Evolutionary conservation across 2,797 vertebrate genomes (phyloP), one percentile per base, ranked within the genome.

Genomic region (Acanthornis magna): DNA sequence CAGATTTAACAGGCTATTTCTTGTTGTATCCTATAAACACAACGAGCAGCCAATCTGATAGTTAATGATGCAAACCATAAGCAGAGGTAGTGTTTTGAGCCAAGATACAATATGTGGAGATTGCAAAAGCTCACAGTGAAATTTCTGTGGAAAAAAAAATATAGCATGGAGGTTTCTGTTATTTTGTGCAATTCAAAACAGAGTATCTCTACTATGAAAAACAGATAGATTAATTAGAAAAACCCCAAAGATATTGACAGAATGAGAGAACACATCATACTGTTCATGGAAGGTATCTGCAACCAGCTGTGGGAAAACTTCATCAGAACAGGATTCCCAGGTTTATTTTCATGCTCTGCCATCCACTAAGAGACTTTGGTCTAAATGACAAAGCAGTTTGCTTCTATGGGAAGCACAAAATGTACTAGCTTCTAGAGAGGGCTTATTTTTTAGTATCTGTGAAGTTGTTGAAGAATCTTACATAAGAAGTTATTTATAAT

Each of bases 1-100:
- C 93, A 95, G 91, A 96, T 88, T 70, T 90, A 96, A 96, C 96
- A 96, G 95, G 95, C 95, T 95, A 95, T 94, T 97, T 96, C 95
- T 95, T 97, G 96, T 91, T 97, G 86, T 88, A 95, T 85, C 71
- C 93, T 82, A 95, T 82, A 95, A 96, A 96, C 93, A 96, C 74
- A 88, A 66, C 5, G 72, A 95, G 88, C 78, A 95, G 95, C 96
- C 96, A 96, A 96, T 97, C 96, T 97, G 94, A 96, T 96, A 97
- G 91, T 77, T 92, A 95, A 92, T 95, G 85, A 96, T 94, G 93
- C 86, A 97, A 96, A 95, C 94, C 89, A 92, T 93, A 95, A 95
- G 94, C 86, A 94, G 81, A 93, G 75, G 90, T 85, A 92, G 68
- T 36, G 66, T 54, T 87, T 89, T 55, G 53, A 89, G 96, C 95